These are phyloP conservation scores for Nymphicus hollandicus DNA, from an alignment of 2,113 vertebrate genomes.

Conservation along the genomic window DNA sequence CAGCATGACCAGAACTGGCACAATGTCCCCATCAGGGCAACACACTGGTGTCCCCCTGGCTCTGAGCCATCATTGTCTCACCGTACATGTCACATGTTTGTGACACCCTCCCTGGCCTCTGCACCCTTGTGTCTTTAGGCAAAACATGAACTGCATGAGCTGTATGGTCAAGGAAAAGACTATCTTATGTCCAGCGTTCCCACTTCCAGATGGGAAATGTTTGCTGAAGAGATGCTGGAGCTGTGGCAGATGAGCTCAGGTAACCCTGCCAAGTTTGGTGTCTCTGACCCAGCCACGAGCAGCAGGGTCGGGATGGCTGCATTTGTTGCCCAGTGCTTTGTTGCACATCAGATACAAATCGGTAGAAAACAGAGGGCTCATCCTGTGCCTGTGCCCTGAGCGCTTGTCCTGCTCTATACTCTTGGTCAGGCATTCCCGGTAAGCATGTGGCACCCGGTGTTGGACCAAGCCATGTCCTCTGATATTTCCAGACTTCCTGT, in stretches of 20 bases:
- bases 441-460: fast-evolving
- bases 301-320: too few relatives aligned
- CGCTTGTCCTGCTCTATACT: background rate
- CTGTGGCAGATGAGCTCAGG: background rate
- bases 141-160: fast-evolving
- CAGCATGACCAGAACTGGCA: fast-evolving
- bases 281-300: fast-evolving
- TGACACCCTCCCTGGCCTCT: background rate
- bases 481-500: background rate
- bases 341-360: fast-evolving
- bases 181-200: fast-evolving
- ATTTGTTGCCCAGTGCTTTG: background rate
- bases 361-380: background rate
- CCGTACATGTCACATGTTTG: fast-evolving
- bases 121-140: background rate
- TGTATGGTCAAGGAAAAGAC: background rate
- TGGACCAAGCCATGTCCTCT: background rate
- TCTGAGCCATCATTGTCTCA: fast-evolving
- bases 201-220: background rate
- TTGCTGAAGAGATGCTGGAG: background rate
- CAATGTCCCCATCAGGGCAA: fast-evolving
- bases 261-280: background rate
- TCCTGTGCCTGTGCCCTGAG: too few relatives aligned
- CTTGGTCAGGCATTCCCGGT: background rate
- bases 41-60: fast-evolving